phyloP scores from a whole-genome alignment of 2,888 invertebrate genomes.

The Ecliptopera silaceata region DNA sequence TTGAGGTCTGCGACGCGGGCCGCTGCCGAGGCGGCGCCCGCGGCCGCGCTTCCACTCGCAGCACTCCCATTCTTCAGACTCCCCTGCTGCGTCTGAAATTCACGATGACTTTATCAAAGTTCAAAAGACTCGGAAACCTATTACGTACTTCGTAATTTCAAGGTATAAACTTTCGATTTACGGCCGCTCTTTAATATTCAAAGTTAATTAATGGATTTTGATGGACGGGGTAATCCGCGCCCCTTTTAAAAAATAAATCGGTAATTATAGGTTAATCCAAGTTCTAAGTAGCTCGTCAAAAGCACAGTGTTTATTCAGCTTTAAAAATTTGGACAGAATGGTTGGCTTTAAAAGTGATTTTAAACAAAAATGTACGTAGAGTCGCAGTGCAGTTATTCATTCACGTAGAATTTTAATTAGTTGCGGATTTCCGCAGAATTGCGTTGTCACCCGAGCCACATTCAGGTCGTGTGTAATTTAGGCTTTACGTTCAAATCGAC shows the following conservation, averaged over 20 bases:
- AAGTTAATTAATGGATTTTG: conserved; percentile 78
- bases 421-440: conserved; percentile 67
- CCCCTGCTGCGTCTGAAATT: conserved; percentile 72
- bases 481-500: no score
- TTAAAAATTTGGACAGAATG: conserved; percentile 25
- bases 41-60: conserved; percentile 54
- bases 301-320: conserved; percentile 31
- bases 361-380: conserved; percentile 40
- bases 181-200: conserved; percentile 73
- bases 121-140: conserved; percentile 73
- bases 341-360: conserved; percentile 40
- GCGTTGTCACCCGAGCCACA: conserved; percentile 39
- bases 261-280: conserved; percentile 62
- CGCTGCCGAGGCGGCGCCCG: conserved; percentile 44
- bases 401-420: conserved; percentile 77
- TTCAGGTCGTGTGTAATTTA: conserved; percentile 36
- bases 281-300: conserved; percentile 43
- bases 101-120: conserved; percentile 69
- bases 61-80: conserved; percentile 64
- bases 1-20: conserved; percentile 85
- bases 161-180: conserved; percentile 73
- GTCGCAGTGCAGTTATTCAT: conserved; percentile 71
- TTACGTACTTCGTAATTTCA: conserved; percentile 75
- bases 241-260: conserved; percentile 59
- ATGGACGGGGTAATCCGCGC: conserved; percentile 66